Base-by-base conservation (phyloP, 2,888 invertebrate genomes). In the Zaprionus lineosus region DNA sequence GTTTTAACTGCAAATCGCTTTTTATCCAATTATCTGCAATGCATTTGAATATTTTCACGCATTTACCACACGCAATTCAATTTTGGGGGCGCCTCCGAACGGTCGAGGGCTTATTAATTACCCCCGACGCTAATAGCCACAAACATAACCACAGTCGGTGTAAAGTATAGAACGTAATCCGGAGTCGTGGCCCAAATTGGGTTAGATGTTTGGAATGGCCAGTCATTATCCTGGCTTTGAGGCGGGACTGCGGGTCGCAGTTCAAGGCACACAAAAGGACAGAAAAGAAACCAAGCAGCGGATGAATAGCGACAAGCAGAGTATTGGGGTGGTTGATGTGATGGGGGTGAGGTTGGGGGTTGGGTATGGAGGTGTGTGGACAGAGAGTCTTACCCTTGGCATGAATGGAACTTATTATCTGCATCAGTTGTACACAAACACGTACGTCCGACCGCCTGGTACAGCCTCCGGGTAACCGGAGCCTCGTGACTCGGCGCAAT, bases 401-500 rank as follows among this genome's bases (percentile, higher is more conserved):
- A 21, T 59, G 61, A 58, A 66, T 62, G 66, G 53, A 72, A 73
- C 73, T 77, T 73, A 86, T 85, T 87, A 87, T 85, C 87, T 79
- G 75, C 74, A 52, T 58, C 75, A 72, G 69, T 75, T 69, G 65
- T 71, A 74, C 77, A 66, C 70, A 51, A 64, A 85, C 85, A 84
- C 86, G 84, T 84, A 61, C 77, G 46, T 26, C 16, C 26, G 37
- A 33, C 21, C 12, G 18, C n/a, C n/a, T n/a, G 12, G n/a, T 3
- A 9, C 37, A 51, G 55, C 39, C 53, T 62, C 57, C 59, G n/a
- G n/a, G n/a, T 31, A 14, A 7, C 12, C 18, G 15, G 8, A 31
- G 41, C n/a, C 53, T 57, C 87, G 68, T 87, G 85, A 86, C 83
- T 77, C 56, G 67, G 57, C 64, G 81, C 87, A 75, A 85, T 87